Evolutionary conservation across 2,113 vertebrate genomes (phyloP).

Genomic region (Otocyon megalotis): DNA sequence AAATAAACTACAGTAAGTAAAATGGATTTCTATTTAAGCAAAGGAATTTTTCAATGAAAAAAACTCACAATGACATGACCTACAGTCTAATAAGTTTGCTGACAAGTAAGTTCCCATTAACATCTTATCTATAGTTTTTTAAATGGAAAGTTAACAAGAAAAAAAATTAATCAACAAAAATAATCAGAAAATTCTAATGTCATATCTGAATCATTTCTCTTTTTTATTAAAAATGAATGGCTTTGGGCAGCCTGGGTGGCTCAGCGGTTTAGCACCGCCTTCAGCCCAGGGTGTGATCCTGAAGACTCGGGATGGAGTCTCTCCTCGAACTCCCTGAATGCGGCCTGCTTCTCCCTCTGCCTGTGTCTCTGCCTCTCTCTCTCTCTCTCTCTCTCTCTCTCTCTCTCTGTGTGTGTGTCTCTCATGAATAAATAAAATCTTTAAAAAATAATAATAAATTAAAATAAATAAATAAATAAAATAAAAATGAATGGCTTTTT

Average conservation of each 20-base stretch:
- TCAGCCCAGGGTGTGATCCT: too few relatives aligned
- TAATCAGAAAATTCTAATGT: neutral
- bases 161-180: conserved; percentile 39
- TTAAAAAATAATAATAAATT: too few relatives aligned
- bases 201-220: neutral
- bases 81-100: neutral
- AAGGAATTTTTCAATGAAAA: conserved; percentile 61
- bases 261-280: too few relatives aligned
- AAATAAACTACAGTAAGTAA: conserved; percentile 75
- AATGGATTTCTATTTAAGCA: conserved; percentile 58
- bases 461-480: too few relatives aligned
- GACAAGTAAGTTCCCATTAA: neutral
- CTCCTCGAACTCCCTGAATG: too few relatives aligned
- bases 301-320: too few relatives aligned
- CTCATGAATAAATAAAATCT: too few relatives aligned
- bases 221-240: neutral
- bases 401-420: too few relatives aligned
- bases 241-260: neutral
- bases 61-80: neutral
- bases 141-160: conserved; percentile 4
- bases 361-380: too few relatives aligned
- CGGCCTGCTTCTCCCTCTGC: too few relatives aligned
- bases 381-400: too few relatives aligned
- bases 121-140: neutral
- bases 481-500: neutral